A percentile compares a stretch with the other conserved stretches of the same genome.
Conservation (phyloP, 2,797 vertebrate genomes). For the Myiotriccus ornatus region DNA sequence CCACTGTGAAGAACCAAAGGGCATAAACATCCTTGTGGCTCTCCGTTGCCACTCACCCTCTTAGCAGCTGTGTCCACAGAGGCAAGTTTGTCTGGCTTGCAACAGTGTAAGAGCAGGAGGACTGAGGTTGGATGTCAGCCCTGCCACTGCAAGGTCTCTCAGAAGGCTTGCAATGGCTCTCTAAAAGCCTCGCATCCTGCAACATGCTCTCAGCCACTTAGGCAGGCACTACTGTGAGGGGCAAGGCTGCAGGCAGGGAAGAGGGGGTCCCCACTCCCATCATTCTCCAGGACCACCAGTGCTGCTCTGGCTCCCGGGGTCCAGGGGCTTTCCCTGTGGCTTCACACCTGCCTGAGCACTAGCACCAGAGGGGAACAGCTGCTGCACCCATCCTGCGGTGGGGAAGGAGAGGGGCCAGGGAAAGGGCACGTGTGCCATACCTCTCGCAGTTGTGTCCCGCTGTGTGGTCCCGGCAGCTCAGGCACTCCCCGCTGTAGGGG, state of each 20-base stretch:
- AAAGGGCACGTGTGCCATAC: background rate
- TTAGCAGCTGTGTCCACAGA: background rate
- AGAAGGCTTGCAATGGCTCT: background rate
- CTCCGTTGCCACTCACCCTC: background rate
- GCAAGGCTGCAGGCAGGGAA: background rate
- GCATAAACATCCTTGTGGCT: background rate
- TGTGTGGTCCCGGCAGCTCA: slow-evolving; percentile 86
- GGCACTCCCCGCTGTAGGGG: slow-evolving; percentile 82
- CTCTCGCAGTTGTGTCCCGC: slow-evolving; percentile 89
- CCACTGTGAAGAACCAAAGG: background rate
- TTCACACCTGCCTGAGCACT: background rate
- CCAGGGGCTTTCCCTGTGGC: background rate
- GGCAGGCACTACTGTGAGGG: background rate
- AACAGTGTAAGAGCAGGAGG: background rate
- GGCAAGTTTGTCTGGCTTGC: background rate
- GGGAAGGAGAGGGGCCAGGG: background rate
- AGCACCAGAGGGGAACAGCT: background rate
- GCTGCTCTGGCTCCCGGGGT: fast-evolving
- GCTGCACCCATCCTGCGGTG: fast-evolving
- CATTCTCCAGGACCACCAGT: background rate
- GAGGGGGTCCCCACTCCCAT: background rate
- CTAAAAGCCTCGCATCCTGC: background rate
- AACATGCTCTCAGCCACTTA: fast-evolving
- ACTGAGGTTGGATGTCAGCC: background rate
- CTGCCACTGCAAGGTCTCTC: background rate